Percentiles rank a stretch among this genome's conserved stretches.
Evolutionary conservation across 2,797 vertebrate species (phyloP).

Genomic region (Characodon lateralis): DNA sequence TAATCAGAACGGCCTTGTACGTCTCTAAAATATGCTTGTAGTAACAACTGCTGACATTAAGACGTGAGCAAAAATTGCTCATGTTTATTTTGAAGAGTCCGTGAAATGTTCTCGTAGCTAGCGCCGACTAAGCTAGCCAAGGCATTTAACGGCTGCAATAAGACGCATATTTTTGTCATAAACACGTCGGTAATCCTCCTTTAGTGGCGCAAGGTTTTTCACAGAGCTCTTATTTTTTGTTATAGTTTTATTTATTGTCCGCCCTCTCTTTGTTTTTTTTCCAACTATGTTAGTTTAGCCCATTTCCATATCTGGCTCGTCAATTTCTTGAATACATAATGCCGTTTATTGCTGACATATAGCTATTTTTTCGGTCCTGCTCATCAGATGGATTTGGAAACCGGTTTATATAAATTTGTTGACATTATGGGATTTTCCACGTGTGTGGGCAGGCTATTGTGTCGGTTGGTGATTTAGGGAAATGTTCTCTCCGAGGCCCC

Average conservation of each 20-base stretch:
- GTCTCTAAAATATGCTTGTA: rapidly evolving
- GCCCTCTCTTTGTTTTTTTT: background rate
- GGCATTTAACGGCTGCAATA: conserved; percentile 44
- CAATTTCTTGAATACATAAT: conserved; percentile 30
- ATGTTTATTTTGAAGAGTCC: conserved; percentile 14
- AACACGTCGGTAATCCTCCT: conserved; percentile 22
- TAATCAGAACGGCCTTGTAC: background rate
- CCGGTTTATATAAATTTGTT: background rate
- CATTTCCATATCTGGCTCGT: background rate
- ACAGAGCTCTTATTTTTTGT: background rate
- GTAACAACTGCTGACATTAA: background rate
- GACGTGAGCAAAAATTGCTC: rapidly evolving
- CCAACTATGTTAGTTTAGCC: background rate
- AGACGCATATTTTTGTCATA: conserved; percentile 48
- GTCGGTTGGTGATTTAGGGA: conserved; percentile 2
- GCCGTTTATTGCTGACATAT: conserved; percentile 27
- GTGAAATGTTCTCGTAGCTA: conserved; percentile 35
- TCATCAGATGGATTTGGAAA: background rate
- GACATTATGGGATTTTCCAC: conserved; percentile 3
- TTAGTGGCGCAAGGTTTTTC: background rate
- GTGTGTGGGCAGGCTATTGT: background rate
- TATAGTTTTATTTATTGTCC: background rate
- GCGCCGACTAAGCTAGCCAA: conserved; percentile 35
- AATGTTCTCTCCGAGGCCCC: background rate
- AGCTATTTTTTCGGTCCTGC: conserved; percentile 15